Conservation (phyloP, 2,113 vertebrate species). For the Dryoscopus gambensis region DNA sequence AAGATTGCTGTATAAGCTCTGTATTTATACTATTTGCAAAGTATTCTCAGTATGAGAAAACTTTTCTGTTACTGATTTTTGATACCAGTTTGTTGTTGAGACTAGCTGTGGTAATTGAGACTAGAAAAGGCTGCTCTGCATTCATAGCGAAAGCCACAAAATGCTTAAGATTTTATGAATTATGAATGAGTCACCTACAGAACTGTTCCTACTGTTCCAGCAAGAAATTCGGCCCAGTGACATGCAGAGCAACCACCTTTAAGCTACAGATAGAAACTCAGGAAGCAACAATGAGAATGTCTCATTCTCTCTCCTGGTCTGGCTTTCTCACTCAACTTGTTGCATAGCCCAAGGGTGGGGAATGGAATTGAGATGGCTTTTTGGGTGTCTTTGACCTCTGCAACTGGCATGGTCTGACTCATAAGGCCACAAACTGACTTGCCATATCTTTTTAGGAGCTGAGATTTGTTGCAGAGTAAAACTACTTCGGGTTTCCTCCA, state of each 20-base stretch:
- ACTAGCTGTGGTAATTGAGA: background rate
- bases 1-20: background rate
- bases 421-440: no score
- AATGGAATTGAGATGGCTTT: background rate
- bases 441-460: background rate
- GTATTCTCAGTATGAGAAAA: background rate
- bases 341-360: background rate
- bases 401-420: background rate
- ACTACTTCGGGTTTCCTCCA: background rate
- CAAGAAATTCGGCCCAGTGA: accelerated
- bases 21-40: background rate
- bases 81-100: background rate
- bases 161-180: background rate
- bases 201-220: background rate
- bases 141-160: background rate
- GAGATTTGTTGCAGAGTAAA: background rate
- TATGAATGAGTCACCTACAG: background rate
- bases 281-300: background rate
- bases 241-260: background rate
- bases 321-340: background rate
- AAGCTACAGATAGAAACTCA: background rate
- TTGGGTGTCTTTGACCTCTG: background rate
- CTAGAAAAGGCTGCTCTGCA: background rate
- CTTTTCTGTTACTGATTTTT: background rate
- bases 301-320: background rate